Evolutionary conservation across 2,113 vertebrate genomes (phyloP).

Genomic region (Bos taurus): DNA sequence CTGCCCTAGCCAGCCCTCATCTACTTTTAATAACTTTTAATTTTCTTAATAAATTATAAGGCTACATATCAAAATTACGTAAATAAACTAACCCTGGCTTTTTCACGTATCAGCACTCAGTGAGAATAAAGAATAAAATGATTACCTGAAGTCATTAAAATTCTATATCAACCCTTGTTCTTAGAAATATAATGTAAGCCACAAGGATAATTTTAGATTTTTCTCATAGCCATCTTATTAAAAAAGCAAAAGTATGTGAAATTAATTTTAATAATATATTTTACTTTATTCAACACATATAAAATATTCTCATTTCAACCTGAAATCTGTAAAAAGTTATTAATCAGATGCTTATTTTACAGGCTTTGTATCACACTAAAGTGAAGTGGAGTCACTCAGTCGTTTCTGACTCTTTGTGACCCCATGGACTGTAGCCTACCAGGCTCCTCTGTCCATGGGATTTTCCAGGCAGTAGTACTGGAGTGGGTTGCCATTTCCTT

Average conservation of each 20-base stretch:
- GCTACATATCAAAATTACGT: background rate
- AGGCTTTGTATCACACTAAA: background rate
- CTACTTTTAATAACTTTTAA: background rate
- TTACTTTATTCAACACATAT: background rate
- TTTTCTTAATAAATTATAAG: background rate
- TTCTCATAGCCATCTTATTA: background rate
- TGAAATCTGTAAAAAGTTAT: background rate
- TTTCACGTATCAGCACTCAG: background rate
- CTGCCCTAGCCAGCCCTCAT: background rate
- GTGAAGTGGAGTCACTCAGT: no score
- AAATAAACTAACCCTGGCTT: background rate
- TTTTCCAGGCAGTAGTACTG: no score
- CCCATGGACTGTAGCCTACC: no score
- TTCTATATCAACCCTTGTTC: background rate
- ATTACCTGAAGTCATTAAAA: background rate
- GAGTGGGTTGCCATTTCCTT: no score
- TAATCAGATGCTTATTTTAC: background rate
- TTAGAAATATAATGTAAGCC: background rate
- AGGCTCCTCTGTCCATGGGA: no score
- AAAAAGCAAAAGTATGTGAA: background rate
- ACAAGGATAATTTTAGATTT: background rate
- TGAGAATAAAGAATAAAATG: background rate
- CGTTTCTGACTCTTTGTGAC: no score
- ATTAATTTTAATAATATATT: background rate
- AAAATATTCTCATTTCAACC: background rate